phyloP scores from a whole-genome alignment of 2,113 vertebrate species.

The Cryptoleucopteryx plumbea region DNA sequence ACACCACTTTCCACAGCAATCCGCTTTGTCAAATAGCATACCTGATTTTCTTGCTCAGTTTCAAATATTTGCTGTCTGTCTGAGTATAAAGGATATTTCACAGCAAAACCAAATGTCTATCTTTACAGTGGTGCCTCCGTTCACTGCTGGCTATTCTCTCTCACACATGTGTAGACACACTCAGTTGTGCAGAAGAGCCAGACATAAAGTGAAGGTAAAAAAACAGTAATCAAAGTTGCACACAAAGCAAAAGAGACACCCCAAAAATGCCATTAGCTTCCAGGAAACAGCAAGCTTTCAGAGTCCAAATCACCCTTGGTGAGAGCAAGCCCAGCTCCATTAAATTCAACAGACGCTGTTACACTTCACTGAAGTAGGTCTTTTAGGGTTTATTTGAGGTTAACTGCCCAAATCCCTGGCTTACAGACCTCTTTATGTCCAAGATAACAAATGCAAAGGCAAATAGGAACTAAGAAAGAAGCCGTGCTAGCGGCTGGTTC shows the following conservation, averaged over 20 bases:
- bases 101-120: not conserved
- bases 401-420: slow-evolving; percentile 40
- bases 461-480: slow-evolving; percentile 13
- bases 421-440: slow-evolving; percentile 32
- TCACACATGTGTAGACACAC: not conserved
- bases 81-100: slow-evolving; percentile 27
- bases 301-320: not conserved
- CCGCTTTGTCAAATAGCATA: not conserved
- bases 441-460: slow-evolving; percentile 35
- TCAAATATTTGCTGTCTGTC: slow-evolving; percentile 78
- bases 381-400: slow-evolving; percentile 54
- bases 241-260: not conserved
- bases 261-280: not conserved
- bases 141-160: not conserved
- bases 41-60: slow-evolving; percentile 26
- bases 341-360: not conserved
- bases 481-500: not conserved
- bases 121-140: not conserved
- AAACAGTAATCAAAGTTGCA: not conserved
- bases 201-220: not conserved
- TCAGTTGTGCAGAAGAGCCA: not conserved
- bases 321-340: not conserved
- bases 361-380: not conserved
- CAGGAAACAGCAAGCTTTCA: not conserved
- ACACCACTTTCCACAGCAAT: not conserved